Conservation (phyloP, 2,797 vertebrate genomes). For the Tauraco hartlaubi region DNA sequence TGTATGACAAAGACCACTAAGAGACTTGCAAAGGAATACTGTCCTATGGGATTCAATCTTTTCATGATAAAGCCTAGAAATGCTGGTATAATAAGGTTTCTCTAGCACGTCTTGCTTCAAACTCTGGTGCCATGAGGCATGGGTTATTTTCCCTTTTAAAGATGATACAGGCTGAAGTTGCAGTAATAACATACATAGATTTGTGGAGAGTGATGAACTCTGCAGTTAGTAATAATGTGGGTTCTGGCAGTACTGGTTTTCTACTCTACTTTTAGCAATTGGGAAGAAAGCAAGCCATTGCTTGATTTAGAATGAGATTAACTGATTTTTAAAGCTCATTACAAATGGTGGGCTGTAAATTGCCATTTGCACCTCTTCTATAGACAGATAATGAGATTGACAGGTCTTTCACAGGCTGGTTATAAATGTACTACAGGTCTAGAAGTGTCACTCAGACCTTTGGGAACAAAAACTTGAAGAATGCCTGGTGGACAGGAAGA, state of each 20-base stretch:
- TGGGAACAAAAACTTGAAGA: neutral
- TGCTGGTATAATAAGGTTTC: neutral
- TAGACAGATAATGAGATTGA: neutral
- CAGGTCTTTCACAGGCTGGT: neutral
- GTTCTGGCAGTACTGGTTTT: neutral
- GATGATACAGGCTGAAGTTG: neutral
- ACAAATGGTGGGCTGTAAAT: neutral
- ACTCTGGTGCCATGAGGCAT: neutral
- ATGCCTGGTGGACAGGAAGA: neutral
- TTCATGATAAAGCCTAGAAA: neutral
- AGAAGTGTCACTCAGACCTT: neutral
- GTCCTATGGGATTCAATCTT: neutral
- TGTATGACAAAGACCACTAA: neutral
- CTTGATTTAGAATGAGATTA: neutral
- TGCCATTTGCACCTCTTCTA: neutral
- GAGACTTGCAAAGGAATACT: neutral
- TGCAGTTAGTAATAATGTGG: neutral
- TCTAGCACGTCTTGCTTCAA: neutral
- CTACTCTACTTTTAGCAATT: neutral
- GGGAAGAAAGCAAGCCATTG: neutral
- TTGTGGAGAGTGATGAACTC: neutral
- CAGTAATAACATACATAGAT: neutral
- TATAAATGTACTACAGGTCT: neutral
- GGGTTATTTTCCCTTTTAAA: neutral
- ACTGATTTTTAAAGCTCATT: neutral